Percentiles rank a stretch among this genome's conserved stretches.
These are phyloP conservation scores for Orthonychiurus folsomi DNA, from an alignment of 2,888 invertebrate genomes.

Conservation along the genomic window DNA sequence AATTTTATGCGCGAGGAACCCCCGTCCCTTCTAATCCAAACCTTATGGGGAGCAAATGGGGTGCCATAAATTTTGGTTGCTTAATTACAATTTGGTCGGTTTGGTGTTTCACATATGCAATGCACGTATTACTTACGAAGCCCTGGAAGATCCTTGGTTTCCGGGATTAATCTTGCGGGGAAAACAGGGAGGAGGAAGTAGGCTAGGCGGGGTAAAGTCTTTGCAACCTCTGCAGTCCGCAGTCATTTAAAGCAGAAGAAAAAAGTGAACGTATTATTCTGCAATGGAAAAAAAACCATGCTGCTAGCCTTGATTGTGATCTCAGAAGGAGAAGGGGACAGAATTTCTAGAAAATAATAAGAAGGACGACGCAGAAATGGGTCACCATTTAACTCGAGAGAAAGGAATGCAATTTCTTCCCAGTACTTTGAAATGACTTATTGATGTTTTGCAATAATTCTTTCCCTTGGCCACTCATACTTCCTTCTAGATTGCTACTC, in stretches of 20 bases:
- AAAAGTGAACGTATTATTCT: too few species aligned
- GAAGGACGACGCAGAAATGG: too few species aligned
- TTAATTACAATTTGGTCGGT: neutral
- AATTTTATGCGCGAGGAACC: neutral
- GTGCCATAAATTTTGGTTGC: neutral
- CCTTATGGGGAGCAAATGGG: neutral
- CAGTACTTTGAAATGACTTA: conserved; percentile 16
- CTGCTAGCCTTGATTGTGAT: neutral
- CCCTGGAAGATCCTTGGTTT: too few species aligned
- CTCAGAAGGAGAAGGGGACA: neutral
- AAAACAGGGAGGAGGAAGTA: neutral
- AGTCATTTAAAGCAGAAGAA: too few species aligned
- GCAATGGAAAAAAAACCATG: too few species aligned
- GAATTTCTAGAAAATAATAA: neutral
- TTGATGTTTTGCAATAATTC: conserved; percentile 17
- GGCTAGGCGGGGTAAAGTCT: neutral
- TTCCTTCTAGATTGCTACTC: neutral
- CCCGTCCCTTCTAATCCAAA: neutral
- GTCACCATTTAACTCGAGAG: too few species aligned
- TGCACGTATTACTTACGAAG: too few species aligned
- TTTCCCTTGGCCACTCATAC: conserved; percentile 4
- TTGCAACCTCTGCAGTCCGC: neutral
- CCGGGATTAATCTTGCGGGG: neutral
- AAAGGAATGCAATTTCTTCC: conserved; percentile 16
- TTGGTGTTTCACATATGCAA: neutral